Evolutionary conservation across 2,113 vertebrate species (phyloP).

Genomic region (Chaetodon auriga): DNA sequence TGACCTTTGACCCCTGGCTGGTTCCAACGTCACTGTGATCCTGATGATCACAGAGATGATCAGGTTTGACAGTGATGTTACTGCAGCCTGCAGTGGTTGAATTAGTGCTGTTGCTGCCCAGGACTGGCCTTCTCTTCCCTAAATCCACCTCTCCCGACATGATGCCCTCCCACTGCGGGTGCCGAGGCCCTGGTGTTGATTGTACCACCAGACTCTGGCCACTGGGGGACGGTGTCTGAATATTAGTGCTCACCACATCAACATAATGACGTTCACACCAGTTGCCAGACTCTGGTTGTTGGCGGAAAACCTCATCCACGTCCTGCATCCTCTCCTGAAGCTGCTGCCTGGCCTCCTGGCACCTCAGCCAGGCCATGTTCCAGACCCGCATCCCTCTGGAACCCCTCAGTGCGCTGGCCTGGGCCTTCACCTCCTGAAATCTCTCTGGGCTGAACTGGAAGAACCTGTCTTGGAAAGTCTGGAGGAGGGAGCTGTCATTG

Average conservation of each 20-base stretch:
- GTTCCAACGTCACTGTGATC: constrained; percentile 42
- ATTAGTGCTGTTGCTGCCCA: constrained; percentile 30
- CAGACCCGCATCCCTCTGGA: constrained; percentile 85
- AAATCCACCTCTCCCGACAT: constrained; percentile 63
- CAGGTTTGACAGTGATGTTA: constrained; percentile 43
- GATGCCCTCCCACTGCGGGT: constrained; percentile 67
- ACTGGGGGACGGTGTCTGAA: constrained; percentile 61
- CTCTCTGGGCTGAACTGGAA: constrained; percentile 80
- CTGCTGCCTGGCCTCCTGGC: constrained; percentile 83
- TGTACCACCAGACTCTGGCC: constrained; percentile 68
- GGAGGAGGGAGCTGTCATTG: constrained; percentile 71
- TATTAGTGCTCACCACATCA: constrained; percentile 65
- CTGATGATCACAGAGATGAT: background rate
- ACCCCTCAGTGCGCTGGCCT: constrained; percentile 80
- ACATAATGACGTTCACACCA: constrained; percentile 63
- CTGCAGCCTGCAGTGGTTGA: constrained; percentile 33
- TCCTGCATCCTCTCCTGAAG: constrained; percentile 85
- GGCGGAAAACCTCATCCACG: constrained; percentile 60
- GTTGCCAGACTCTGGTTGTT: constrained; percentile 27
- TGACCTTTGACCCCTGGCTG: constrained; percentile 50
- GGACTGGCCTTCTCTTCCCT: constrained; percentile 53
- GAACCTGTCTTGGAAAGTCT: constrained; percentile 85
- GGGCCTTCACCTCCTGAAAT: constrained; percentile 87
- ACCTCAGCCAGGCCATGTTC: constrained; percentile 83
- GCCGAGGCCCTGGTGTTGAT: constrained; percentile 67